Evolutionary conservation across 2,888 invertebrate species (phyloP).

Genomic region (Piscicola geometra): DNA sequence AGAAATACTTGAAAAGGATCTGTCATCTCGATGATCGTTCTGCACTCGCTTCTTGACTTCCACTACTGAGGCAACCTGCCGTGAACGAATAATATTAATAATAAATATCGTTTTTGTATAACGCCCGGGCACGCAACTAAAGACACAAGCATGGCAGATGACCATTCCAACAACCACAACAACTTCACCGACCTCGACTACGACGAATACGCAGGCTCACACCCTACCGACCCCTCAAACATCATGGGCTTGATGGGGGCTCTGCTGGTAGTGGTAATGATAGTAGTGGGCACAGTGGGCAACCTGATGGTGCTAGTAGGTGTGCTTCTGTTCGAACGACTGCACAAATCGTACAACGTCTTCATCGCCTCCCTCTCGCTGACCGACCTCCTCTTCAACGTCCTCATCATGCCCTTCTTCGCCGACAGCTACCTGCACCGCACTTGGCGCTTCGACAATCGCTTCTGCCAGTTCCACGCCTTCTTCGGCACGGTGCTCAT

Average conservation of each 20-base stretch:
- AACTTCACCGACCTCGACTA: not conserved
- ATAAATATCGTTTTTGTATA: too few relatives aligned
- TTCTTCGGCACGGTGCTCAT: conserved; percentile 34
- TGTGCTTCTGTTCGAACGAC: conserved; percentile 13
- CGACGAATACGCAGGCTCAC: not conserved
- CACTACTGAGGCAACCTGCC: too few relatives aligned
- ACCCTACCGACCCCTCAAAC: conserved; percentile 30
- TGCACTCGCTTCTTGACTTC: too few relatives aligned
- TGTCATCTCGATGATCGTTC: too few relatives aligned
- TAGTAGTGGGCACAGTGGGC: conserved; percentile 31
- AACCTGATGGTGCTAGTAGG: conserved; percentile 32
- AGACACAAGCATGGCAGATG: too few relatives aligned
- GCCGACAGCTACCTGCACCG: conserved; percentile 34
- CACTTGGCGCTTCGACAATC: conserved; percentile 29
- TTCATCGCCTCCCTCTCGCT: conserved; percentile 38
- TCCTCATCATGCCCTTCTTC: conserved; percentile 37
- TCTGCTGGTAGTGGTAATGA: conserved; percentile 17
- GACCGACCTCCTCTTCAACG: conserved; percentile 36
- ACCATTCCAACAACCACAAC: too few relatives aligned
- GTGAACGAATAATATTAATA: too few relatives aligned
- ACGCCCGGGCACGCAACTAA: too few relatives aligned
- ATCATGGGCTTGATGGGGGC: conserved; percentile 36
- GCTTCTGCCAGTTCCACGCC: conserved; percentile 33
- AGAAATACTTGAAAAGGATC: too few relatives aligned
- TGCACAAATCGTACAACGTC: conserved; percentile 36